Evolutionary conservation across 2,797 vertebrate species (phyloP), one percentile per base, ranked within the genome.

Genomic region (Staurois parvus): DNA sequence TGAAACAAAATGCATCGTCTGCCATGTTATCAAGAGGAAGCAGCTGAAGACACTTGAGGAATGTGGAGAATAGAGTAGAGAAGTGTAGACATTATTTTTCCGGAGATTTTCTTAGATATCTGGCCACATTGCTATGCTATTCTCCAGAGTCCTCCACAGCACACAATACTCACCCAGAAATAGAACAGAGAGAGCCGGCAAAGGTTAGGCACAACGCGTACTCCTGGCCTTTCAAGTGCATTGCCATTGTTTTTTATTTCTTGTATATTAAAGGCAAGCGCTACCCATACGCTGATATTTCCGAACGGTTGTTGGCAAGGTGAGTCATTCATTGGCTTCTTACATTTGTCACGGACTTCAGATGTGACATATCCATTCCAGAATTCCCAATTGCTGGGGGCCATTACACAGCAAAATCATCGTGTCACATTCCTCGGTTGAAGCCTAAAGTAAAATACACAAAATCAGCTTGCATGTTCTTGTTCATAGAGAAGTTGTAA

Each of bases 1-100:
- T 15, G 40, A 34, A 32, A 64, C 72, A 40, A 72, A 26, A 7
- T 9, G 42, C 45, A 15, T 29, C 2, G 69, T 37, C 29, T 48
- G 40, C 56, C 28, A 29, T 48, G 74, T 84, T 84, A 84, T 84
- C 82, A 40, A 62, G 42, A 84, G 82, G 82, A 84, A 84, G 66
- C 82, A 59, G 82, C 45, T 34, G 73, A 84, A 84, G 82, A 70
- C 42, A n/a, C 72, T 64, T 48, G 3, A 59, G 34, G 74, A 68
- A 67, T 56, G 26, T 3, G 6, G 40, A 76, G 59, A 56, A 76
- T 62, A 34, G 56, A 76, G 26, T 52, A 17, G 13, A 62, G 48
- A 45, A 45, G 52, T n/a, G 30, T 52, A 70, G 42, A 84, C 72
- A 28, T 21, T 24, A 70, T 70, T 59, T 34, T 62, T 13, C 59